Percentiles rank a stretch among this genome's conserved stretches.
phyloP scores from a whole-genome alignment of 2,797 vertebrate species.

The Adelosebastes latens region DNA sequence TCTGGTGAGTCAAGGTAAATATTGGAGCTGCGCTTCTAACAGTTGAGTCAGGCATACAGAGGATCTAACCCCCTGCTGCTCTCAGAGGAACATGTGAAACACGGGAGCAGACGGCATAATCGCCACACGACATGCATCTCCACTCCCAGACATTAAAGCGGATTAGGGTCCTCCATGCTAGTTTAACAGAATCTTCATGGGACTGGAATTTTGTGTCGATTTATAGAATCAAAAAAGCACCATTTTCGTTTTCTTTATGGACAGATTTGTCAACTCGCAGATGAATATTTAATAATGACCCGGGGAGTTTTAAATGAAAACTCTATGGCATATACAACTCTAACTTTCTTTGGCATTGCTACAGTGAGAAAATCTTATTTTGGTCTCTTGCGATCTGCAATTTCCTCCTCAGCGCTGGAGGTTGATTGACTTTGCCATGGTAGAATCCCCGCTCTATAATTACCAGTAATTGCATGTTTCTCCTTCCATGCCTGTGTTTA shows the following conservation, averaged over 20 bases:
- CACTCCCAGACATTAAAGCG: constrained; percentile 59
- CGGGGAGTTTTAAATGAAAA: constrained; percentile 58
- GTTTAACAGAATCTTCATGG: constrained; percentile 66
- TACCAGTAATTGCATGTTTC: constrained; percentile 81
- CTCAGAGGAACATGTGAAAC: constrained; percentile 47
- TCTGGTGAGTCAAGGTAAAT: constrained; percentile 29
- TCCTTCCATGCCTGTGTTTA: constrained; percentile 74
- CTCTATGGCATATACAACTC: constrained; percentile 26
- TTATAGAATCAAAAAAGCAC: constrained; percentile 38
- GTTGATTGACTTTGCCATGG: constrained; percentile 67
- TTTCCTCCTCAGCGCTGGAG: constrained; percentile 47
- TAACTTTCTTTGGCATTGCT: constrained; percentile 43
- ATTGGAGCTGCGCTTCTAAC: constrained; percentile 12
- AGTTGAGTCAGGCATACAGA: constrained; percentile 28
- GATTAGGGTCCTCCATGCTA: constrained; percentile 55
- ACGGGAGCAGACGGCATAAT: constrained; percentile 50
- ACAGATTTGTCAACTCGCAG: constrained; percentile 68
- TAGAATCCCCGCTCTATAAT: constrained; percentile 73
- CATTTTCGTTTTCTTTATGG: constrained; percentile 50
- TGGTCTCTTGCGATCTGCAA: constrained; percentile 29
- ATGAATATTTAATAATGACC: constrained; percentile 73
- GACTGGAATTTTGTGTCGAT: constrained; percentile 47
- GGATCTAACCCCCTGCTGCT: constrained; percentile 31
- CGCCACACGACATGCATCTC: constrained; percentile 56
- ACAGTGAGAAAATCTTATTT: constrained; percentile 33